Conservation (phyloP, 1,140 invertebrate genomes). For the Samia ricini region DNA sequence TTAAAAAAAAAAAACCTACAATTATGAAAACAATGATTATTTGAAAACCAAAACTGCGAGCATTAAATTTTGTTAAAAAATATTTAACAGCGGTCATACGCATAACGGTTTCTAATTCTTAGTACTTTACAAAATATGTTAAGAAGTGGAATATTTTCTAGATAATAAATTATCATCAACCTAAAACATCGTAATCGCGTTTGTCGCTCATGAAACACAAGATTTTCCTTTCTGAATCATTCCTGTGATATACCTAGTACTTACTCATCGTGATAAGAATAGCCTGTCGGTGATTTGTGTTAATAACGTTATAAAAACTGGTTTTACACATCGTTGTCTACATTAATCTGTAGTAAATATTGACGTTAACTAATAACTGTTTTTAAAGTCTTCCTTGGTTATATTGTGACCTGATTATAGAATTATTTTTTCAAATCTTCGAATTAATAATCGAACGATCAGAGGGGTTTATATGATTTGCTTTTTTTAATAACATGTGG, state of each 20-base stretch:
- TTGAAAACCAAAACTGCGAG: too few species aligned
- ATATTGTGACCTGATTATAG: background rate
- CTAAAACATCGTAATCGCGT: background rate
- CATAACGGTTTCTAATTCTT: too few species aligned
- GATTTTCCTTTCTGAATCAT: conserved; percentile 9
- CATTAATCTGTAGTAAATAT: background rate
- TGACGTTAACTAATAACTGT: background rate
- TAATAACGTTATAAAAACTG: background rate
- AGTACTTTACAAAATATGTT: background rate
- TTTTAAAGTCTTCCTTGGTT: background rate
- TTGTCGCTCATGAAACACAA: conserved; percentile 1
- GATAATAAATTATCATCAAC: background rate
- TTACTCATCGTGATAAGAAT: conserved; percentile 4
- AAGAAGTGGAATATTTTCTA: background rate
- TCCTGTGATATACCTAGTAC: background rate
- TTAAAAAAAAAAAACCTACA: too few species aligned
- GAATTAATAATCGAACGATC: too few species aligned
- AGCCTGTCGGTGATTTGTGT: conserved; percentile 2
- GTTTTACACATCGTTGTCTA: background rate
- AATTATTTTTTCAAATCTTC: too few species aligned
- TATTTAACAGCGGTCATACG: too few species aligned
- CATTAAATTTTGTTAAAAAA: too few species aligned
- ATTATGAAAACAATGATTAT: too few species aligned
- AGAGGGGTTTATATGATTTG: too few species aligned
- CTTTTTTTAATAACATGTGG: too few species aligned